Evolutionary conservation across 2,797 vertebrate species (phyloP), one percentile per base, ranked within the genome.

Genomic region (Sebastes iracundus): DNA sequence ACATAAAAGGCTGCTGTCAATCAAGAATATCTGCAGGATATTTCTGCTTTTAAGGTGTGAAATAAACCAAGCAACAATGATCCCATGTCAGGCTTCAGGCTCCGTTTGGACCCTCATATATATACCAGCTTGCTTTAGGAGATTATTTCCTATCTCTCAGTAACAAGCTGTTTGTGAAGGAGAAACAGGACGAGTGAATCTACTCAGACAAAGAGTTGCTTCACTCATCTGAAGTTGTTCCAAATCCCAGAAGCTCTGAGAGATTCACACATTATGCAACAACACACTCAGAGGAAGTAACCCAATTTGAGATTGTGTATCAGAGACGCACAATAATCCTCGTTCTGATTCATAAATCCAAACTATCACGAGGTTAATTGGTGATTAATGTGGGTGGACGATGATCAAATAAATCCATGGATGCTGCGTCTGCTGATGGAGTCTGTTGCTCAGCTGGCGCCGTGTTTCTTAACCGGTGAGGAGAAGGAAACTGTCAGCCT

Each of bases 161-260:
- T 63, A 67, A 82, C 66, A 13, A 87, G 77, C 79, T 4, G 69
- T 76, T 58, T 33, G 64, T 65, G 75, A 76, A 84, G 86, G 82
- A 84, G 84, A 87, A 72, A 59, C 84, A 79, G 83, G 87, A 85
- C 49, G 30, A 78, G 63, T 12, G 65, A 68, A 77, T 68, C 49
- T 53, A 23, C 79, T 75, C 80, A 79, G 59, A 89, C 77, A 77
- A 87, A 83, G 73, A 87, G 30, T 66, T 63, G 35, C 58, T 78
- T 70, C 60, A 6, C 75, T 88, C 75, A 55, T 87, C 85, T 77
- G 75, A 86, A 88, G 79, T 65, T 33, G 27, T 63, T 80, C 74
- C 73, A 86, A 86, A 77, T 83, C 88, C 88, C 88, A 75, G 4
- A 38, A 70, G 84, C 67, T 32, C 74, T 2, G 56, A 84, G 56